Percentiles rank a stretch among this genome's conserved stretches.
These are phyloP conservation scores for Venustaconcha ellipsiformis DNA, from an alignment of 1,140 invertebrate genomes.

Conservation along the genomic window DNA sequence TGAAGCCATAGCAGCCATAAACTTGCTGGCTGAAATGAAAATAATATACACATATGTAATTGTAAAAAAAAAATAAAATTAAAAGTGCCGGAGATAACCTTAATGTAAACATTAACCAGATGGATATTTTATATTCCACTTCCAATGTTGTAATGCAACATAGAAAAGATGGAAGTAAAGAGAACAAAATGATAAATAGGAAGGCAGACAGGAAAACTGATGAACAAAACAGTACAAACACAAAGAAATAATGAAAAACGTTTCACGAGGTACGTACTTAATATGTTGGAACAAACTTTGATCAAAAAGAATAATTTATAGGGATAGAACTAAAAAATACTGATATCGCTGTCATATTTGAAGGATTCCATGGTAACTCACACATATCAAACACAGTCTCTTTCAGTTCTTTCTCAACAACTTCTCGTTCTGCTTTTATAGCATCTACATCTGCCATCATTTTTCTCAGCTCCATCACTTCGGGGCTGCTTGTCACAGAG, in stretches of 20 bases:
- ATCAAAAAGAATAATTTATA: background rate
- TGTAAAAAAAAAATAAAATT: slow-evolving; percentile 58
- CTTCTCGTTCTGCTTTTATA: slow-evolving; percentile 90
- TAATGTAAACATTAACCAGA: background rate
- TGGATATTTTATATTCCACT: background rate
- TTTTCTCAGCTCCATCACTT: slow-evolving; percentile 78
- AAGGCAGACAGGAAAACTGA: background rate
- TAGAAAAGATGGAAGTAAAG: background rate
- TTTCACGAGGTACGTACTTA: background rate
- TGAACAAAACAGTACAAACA: no score
- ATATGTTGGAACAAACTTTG: background rate
- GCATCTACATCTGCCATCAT: slow-evolving; percentile 91
- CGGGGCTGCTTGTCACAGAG: slow-evolving; percentile 64
- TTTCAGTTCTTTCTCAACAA: slow-evolving; percentile 89
- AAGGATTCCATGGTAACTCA: slow-evolving; percentile 49
- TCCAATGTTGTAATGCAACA: background rate
- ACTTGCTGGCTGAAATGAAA: slow-evolving; percentile 75
- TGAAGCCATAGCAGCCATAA: slow-evolving; percentile 82
- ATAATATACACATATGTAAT: slow-evolving; percentile 20
- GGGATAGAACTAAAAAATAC: background rate
- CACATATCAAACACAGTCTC: slow-evolving; percentile 86
- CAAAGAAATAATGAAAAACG: no score
- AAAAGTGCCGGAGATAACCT: background rate
- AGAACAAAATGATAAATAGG: background rate
- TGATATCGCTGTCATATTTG: slow-evolving; percentile 6